Base-by-base conservation (phyloP, 2,797 vertebrate species). In the Heterohyrax brucei region DNA sequence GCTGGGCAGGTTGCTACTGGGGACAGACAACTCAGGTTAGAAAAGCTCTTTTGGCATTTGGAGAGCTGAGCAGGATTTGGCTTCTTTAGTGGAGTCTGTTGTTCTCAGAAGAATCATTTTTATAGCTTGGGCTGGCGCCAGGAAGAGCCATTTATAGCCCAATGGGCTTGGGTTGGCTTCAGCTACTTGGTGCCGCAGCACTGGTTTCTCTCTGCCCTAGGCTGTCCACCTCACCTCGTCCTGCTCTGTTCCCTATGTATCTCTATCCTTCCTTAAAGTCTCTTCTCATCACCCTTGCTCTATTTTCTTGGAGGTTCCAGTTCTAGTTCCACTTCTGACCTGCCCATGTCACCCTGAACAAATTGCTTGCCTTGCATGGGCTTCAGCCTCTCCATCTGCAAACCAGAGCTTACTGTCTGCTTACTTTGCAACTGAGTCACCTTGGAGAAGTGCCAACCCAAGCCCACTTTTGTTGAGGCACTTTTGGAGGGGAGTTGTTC, bases 21-120 rank as follows among this genome's bases (percentile, higher is more conserved):
- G 82, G 75, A 70, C 80, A 30, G 80, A 68, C 19, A 0, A 39
- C 88, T 64, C 24, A 61, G 79, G 86, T 95, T 91, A 70, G 96
- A 85, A 96, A 89, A 89, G 62, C 93, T 95, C 91, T 87, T 92
- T 93, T 94, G 96, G 92, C 86, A 82, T 94, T 95, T 95, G 87
- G 68, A 97, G 86, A 93, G 87, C 78, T 73, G 90, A 94, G 81
- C 91, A 94, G 87, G 68, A 82, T 80, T 77, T 77, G 66, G 93
- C 77, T 91, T 77, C 73, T 77, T 33, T 18, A 53, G 82, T 62
- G n/a, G 48, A 79, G 91, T 66, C 94, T 96, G 89, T 97, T 94
- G 91, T 83, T 93, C 96, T 95, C 73, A 82, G 94, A 56, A 83
- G 95, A 97, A 87, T 85, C 50, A 21, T 95, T 93, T 91, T 89